Conservation (phyloP, 2,113 vertebrate genomes). For the Tinamus guttatus region DNA sequence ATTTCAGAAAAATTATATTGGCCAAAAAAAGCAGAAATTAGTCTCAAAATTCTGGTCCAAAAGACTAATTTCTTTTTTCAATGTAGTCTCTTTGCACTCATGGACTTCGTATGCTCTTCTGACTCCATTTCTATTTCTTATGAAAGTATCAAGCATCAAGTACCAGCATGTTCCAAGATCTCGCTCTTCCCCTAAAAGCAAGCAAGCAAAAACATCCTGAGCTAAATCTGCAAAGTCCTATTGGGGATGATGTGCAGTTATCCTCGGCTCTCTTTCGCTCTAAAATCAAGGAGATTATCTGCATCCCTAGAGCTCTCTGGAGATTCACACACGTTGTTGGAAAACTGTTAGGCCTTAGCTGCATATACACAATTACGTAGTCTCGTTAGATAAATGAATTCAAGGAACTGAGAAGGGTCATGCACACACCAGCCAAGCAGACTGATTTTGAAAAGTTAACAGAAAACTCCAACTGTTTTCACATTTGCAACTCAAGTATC, state of each 20-base stretch:
- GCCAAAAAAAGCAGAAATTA: neutral
- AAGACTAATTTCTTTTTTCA: neutral
- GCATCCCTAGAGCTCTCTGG: constrained; percentile 1
- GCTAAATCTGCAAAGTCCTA: neutral
- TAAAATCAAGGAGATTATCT: neutral
- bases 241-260: neutral
- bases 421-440: neutral
- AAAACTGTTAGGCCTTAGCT: neutral
- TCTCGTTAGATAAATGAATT: neutral
- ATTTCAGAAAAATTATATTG: neutral
- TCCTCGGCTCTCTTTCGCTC: neutral
- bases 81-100: neutral
- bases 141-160: neutral
- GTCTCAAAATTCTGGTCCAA: neutral
- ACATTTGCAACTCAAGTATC: neutral
- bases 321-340: constrained; percentile 25
- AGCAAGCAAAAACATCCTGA: neutral
- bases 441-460: neutral
- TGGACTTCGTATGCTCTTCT: neutral
- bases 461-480: neutral
- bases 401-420: neutral
- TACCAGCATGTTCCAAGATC: neutral
- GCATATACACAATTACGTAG: neutral
- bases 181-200: neutral
- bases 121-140: neutral